These are phyloP conservation scores for Anhinga rufa DNA, from an alignment of 2,113 vertebrate genomes.

Conservation along the genomic window DNA sequence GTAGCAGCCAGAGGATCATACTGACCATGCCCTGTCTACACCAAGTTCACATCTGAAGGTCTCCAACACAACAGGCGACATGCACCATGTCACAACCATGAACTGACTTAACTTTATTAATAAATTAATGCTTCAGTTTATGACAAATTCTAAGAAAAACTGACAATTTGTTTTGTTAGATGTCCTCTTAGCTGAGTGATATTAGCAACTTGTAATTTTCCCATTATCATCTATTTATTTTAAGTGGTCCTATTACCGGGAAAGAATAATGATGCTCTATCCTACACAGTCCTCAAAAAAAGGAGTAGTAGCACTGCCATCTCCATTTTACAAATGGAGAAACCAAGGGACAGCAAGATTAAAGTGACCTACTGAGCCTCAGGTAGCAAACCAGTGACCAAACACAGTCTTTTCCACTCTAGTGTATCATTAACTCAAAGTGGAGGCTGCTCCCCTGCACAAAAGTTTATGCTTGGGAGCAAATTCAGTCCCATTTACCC, in stretches of 20 bases:
- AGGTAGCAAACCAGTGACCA: not conserved
- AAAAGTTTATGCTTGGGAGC: not conserved
- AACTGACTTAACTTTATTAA: not conserved
- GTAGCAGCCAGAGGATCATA: not conserved
- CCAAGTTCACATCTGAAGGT: not conserved
- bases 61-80: not conserved
- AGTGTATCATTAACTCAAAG: not conserved
- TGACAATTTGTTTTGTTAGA: not conserved
- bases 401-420: not conserved
- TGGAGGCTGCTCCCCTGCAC: not conserved
- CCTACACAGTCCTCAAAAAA: not conserved
- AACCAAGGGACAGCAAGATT: not conserved
- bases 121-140: not conserved
- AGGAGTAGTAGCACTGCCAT: not conserved
- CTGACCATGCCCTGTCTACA: not conserved
- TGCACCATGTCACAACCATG: not conserved
- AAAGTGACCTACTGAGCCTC: not conserved
- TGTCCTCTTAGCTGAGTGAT: not conserved
- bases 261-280: not conserved
- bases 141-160: not conserved
- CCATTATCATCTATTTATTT: not conserved
- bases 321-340: not conserved
- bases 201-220: not conserved
- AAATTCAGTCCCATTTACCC: not conserved
- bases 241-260: not conserved